Conservation (phyloP, 35 echinoderm and acorn worm genomes). For the Eucidaris tribuloides region DNA sequence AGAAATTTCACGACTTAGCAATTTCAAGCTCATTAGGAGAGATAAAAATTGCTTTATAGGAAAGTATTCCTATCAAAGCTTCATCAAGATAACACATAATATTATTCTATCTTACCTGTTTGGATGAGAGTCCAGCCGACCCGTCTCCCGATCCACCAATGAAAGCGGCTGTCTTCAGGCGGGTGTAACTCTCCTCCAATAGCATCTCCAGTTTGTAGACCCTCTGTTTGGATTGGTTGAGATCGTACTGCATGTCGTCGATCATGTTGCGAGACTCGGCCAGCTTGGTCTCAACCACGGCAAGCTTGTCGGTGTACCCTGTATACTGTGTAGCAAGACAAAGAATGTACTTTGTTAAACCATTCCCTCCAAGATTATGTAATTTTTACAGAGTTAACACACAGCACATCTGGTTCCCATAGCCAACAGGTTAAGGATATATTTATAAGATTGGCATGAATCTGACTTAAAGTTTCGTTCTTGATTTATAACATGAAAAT, state of each 20-base stretch:
- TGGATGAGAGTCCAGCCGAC: conserved; percentile 58
- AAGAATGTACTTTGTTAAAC: neutral
- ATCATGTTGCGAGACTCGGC: conserved; percentile 74
- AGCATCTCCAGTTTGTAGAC: conserved; percentile 81
- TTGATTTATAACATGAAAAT: too few species aligned
- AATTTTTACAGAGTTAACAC: too few species aligned
- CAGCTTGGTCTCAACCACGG: conserved; percentile 67
- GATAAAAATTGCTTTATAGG: too few species aligned
- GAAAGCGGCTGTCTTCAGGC: conserved; percentile 75
- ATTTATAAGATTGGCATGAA: neutral
- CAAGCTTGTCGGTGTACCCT: conserved; percentile 75
- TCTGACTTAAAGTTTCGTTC: too few species aligned
- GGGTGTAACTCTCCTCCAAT: conserved; percentile 83
- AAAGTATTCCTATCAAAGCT: too few species aligned
- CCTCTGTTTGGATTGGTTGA: conserved; percentile 71
- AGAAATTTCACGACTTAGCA: too few species aligned
- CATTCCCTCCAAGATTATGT: too few species aligned
- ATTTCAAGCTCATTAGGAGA: too few species aligned
- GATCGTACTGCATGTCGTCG: conserved; percentile 88
- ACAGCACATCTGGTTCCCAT: too few species aligned
- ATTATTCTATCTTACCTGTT: conserved; percentile 74
- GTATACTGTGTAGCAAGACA: conserved; percentile 45
- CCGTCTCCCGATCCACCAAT: conserved; percentile 63
- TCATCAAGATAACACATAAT: too few species aligned
- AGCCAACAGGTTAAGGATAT: neutral